Percentiles rank a stretch among this genome's conserved stretches.
These are phyloP conservation scores for Cromileptes altivelis DNA, from an alignment of 2,113 vertebrate genomes.

Conservation along the genomic window DNA sequence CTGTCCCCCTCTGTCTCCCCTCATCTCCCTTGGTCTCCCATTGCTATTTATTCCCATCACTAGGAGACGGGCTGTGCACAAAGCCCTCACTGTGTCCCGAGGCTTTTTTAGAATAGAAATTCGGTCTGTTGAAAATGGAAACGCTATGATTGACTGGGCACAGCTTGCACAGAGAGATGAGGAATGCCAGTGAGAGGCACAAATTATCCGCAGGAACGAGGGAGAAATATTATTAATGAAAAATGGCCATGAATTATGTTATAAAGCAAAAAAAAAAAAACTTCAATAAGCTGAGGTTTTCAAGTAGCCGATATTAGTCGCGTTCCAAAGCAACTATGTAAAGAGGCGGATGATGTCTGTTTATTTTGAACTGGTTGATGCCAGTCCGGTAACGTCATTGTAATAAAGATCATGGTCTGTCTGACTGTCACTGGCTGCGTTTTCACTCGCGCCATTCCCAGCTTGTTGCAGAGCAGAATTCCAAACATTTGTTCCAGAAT, in stretches of 20 bases:
- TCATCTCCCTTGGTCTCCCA: constrained; percentile 67
- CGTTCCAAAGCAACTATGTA: constrained; percentile 39
- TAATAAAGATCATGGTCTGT: constrained; percentile 63
- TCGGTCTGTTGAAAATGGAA: constrained; percentile 77
- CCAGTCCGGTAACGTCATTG: constrained; percentile 61
- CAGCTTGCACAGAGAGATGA: constrained; percentile 64
- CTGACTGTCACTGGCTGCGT: constrained; percentile 52
- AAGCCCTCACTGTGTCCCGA: constrained; percentile 80
- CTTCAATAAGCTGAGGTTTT: constrained; percentile 38
- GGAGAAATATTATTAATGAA: constrained; percentile 73
- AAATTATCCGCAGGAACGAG: constrained; percentile 70
- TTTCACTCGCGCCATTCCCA: constrained; percentile 32
- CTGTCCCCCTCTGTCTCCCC: constrained; percentile 61
- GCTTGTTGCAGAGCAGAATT: constrained; percentile 41
- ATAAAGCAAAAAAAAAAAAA: constrained; percentile 14
- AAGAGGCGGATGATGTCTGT: constrained; percentile 53
- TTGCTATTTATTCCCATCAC: constrained; percentile 81
- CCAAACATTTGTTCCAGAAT: constrained; percentile 52
- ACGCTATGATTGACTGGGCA: constrained; percentile 79
- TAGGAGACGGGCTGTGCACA: constrained; percentile 77
- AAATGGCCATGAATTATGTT: constrained; percentile 62
- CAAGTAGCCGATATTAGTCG: constrained; percentile 48
- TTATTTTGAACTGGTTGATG: constrained; percentile 67
- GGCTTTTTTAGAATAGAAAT: constrained; percentile 78
- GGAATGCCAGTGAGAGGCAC: constrained; percentile 68